phyloP scores from a whole-genome alignment of 2,113 vertebrate species.

The Cariama cristata region DNA sequence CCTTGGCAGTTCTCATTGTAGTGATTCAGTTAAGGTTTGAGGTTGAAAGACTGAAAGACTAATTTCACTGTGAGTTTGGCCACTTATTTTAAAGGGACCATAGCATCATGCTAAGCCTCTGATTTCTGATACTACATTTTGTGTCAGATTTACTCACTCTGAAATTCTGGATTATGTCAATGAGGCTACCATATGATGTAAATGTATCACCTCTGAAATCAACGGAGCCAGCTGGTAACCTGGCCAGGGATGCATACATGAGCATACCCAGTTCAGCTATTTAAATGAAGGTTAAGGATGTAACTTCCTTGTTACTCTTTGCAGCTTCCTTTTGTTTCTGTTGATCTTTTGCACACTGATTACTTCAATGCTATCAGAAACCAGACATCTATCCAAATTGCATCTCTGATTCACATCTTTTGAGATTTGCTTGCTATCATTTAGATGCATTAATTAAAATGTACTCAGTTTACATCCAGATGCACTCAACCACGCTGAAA shows the following conservation, averaged over 20 bases:
- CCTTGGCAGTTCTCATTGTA: not conserved
- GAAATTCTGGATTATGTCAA: not conserved
- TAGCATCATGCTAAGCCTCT: not conserved
- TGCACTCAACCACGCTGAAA: not conserved
- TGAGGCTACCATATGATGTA: not conserved
- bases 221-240: not conserved
- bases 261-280: not conserved
- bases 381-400: not conserved
- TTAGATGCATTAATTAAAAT: conserved; percentile 5
- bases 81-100: not conserved
- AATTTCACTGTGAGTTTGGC: not conserved
- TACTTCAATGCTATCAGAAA: not conserved
- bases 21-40: not conserved
- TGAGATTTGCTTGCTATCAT: not conserved
- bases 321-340: not conserved
- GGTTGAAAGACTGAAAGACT: not conserved
- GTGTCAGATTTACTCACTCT: not conserved
- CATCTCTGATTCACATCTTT: not conserved
- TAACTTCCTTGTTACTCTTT: not conserved
- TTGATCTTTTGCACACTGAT: not conserved
- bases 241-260: not conserved
- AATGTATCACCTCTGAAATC: not conserved
- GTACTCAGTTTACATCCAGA: not conserved
- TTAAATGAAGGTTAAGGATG: not conserved
- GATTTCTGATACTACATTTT: not conserved